Evolutionary conservation across 92 coral and sea anemone species (phyloP).

Genomic region (Palythoa caribaeorum): DNA sequence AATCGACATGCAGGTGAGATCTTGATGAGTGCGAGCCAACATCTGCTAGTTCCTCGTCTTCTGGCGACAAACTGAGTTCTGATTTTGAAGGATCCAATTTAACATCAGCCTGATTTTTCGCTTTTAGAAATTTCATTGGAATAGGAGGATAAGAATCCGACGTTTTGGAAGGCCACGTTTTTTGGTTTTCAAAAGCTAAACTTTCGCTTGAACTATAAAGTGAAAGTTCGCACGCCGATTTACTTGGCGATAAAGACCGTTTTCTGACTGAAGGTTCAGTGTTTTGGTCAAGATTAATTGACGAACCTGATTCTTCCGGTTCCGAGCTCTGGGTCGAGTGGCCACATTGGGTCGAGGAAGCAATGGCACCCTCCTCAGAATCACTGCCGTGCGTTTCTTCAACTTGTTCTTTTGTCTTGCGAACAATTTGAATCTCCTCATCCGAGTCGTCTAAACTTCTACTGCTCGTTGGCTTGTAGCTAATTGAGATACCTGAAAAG

Average conservation of each 20-base stretch:
- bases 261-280: conserved; percentile 11
- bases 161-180: conserved; percentile 75
- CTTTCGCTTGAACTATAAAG: conserved; percentile 27
- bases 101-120: conserved; percentile 31
- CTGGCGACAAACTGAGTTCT: conserved; percentile 55
- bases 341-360: conserved; percentile 58
- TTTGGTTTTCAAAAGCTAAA: conserved; percentile 69
- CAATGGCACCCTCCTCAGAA: conserved; percentile 30
- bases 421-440: conserved; percentile 95
- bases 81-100: conserved; percentile 56
- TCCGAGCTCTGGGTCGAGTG: conserved; percentile 48
- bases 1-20: conserved; percentile 63
- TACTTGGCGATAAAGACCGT: conserved; percentile 33
- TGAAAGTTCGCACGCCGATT: conserved; percentile 32
- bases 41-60: conserved; percentile 71
- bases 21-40: conserved; percentile 80
- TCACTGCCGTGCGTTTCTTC: conserved; percentile 21
- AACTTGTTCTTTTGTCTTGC: conserved; percentile 56
- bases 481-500: conserved; percentile 86
- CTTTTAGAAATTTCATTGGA: conserved; percentile 34
- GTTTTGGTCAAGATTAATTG: conserved; percentile 16
- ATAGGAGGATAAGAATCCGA: conserved; percentile 35
- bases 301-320: conserved; percentile 49
- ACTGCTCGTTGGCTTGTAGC: conserved; percentile 77
- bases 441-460: conserved; percentile 86